Percentiles rank a stretch among this genome's conserved stretches.
These are phyloP conservation scores for Corydoras sp. DNA, from an alignment of 2,113 vertebrate genomes.

Conservation along the genomic window DNA sequence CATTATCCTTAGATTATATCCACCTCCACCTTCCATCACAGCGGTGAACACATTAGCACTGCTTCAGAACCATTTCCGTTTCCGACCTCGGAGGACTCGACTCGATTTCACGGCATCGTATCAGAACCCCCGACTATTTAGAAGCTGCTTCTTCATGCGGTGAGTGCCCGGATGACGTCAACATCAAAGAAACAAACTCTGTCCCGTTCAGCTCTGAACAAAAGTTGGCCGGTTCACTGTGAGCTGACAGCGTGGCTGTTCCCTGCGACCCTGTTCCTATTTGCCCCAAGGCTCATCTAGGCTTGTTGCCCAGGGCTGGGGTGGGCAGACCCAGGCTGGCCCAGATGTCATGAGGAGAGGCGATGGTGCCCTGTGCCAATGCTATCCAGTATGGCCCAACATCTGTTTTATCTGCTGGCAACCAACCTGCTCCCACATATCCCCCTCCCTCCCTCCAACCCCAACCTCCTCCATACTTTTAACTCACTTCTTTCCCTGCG, in stretches of 20 bases:
- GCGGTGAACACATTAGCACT: conserved; percentile 38
- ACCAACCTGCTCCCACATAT: conserved; percentile 60
- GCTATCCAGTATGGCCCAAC: conserved; percentile 88
- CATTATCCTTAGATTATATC: conserved; percentile 59
- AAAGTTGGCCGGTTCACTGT: too few relatives aligned
- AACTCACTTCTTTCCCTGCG: conserved; percentile 9
- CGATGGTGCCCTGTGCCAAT: conserved; percentile 78
- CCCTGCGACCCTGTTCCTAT: conserved; percentile 62
- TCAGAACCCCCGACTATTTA: too few relatives aligned
- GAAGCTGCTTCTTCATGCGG: too few relatives aligned
- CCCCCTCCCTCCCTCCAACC: conserved; percentile 43
- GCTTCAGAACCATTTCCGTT: neutral
- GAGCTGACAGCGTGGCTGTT: conserved; percentile 61
- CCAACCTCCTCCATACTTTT: conserved; percentile 4
- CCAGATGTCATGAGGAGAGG: conserved; percentile 94
- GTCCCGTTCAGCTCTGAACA: too few relatives aligned
- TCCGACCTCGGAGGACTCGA: too few relatives aligned
- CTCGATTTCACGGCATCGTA: too few relatives aligned
- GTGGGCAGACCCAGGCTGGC: conserved; percentile 75
- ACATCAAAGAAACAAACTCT: too few relatives aligned
- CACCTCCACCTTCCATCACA: conserved; percentile 34
- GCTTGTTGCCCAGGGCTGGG: conserved; percentile 83
- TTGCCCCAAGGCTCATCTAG: conserved; percentile 84
- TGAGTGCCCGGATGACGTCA: too few relatives aligned
- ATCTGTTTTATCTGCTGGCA: conserved; percentile 94